Conservation (phyloP, 2,113 vertebrate genomes). For the Romanogobio albipinnatus region DNA sequence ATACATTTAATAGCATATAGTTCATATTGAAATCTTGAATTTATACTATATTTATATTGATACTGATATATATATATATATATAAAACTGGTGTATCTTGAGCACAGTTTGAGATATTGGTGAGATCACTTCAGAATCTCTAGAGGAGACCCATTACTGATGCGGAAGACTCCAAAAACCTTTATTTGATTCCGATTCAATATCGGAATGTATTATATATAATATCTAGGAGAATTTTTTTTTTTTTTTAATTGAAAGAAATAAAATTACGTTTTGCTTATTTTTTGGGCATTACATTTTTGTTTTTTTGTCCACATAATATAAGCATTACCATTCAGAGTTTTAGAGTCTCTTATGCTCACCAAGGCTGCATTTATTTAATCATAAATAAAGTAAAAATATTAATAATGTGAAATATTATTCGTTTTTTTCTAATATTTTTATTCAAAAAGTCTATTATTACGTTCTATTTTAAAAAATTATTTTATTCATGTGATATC, state of each 20-base stretch:
- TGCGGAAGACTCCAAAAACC: not conserved
- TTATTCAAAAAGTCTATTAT: too few species aligned
- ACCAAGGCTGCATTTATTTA: not conserved
- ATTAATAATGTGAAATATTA: not conserved
- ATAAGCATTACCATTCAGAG: not conserved
- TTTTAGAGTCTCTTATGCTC: not conserved
- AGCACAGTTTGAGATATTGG: not conserved
- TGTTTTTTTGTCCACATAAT: not conserved
- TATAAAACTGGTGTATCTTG: not conserved
- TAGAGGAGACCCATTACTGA: not conserved
- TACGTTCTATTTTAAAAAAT: not conserved
- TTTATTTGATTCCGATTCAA: not conserved
- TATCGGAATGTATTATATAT: too few species aligned
- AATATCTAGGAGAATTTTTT: not conserved
- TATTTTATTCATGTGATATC: not conserved
- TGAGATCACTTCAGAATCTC: conserved; percentile 11
- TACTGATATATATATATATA: too few species aligned
- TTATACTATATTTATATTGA: not conserved
- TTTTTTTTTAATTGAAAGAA: too few species aligned
- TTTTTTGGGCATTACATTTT: not conserved
- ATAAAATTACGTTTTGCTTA: not conserved
- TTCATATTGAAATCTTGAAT: not conserved
- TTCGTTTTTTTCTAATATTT: not conserved
- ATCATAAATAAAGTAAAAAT: not conserved
- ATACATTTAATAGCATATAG: not conserved